A percentile compares a stretch with the other conserved stretches of the same genome.
Conservation (phyloP, 1,140 invertebrate genomes). For the Lucilia cuprina region DNA sequence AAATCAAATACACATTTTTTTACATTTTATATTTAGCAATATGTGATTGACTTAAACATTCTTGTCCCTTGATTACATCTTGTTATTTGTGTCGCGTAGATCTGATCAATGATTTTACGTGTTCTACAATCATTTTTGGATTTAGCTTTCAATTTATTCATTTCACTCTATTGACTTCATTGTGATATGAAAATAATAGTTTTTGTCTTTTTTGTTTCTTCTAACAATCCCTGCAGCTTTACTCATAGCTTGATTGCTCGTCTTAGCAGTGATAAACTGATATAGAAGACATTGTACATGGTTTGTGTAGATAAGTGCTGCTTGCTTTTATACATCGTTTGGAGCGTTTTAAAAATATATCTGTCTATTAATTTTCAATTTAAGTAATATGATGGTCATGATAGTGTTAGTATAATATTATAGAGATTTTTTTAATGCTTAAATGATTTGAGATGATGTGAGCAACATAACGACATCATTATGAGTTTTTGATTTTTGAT, state of each 20-base stretch:
- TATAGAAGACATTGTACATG: too few relatives aligned
- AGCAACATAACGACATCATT: neutral
- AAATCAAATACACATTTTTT: too few relatives aligned
- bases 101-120: constrained; percentile 36
- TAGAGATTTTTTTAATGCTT: neutral
- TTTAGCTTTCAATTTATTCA: neutral
- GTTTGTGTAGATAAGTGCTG: too few relatives aligned
- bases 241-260: neutral
- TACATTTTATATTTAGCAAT: too few relatives aligned
- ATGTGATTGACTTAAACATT: too few relatives aligned
- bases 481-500: too few relatives aligned
- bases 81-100: constrained; percentile 38
- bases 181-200: neutral
- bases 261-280: too few relatives aligned
- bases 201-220: neutral
- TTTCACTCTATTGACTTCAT: neutral
- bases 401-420: neutral
- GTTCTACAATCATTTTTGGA: neutral
- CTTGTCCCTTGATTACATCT: neutral
- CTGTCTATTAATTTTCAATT: constrained; percentile 7
- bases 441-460: neutral
- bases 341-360: neutral
- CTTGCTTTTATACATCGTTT: too few relatives aligned
- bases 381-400: neutral
- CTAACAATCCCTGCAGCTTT: neutral